Evolutionary conservation across 1,140 invertebrate genomes (phyloP).

Genomic region (Drosophila virilis): DNA sequence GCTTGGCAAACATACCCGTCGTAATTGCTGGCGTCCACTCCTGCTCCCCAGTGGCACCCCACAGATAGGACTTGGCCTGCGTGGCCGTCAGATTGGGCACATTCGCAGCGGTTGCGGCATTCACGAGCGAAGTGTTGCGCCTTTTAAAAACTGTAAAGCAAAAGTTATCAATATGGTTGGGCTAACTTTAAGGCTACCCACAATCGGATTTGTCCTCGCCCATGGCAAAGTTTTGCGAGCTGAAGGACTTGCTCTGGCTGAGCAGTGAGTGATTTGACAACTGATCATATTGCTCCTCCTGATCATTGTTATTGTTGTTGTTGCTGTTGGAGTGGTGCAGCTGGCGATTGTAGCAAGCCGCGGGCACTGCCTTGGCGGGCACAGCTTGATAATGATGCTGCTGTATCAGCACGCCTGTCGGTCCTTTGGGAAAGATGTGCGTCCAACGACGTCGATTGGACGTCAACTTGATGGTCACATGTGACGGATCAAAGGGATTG

Average conservation of each 20-base stretch:
- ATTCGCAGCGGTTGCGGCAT: slow-evolving; percentile 52
- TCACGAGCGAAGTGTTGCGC: slow-evolving; percentile 70
- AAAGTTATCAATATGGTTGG: background rate
- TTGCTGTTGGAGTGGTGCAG: slow-evolving; percentile 33
- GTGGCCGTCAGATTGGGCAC: slow-evolving; percentile 74
- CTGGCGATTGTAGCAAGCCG: slow-evolving; percentile 11
- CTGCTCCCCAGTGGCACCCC: slow-evolving; percentile 96
- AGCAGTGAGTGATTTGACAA: slow-evolving; percentile 62
- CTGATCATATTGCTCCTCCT: slow-evolving; percentile 65
- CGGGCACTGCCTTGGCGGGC: slow-evolving; percentile 84
- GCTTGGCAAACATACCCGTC: slow-evolving; percentile 88
- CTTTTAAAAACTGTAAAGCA: slow-evolving; percentile 59
- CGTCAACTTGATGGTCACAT: slow-evolving; percentile 98
- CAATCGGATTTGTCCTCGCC: slow-evolving; percentile 68
- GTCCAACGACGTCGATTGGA: slow-evolving; percentile 98
- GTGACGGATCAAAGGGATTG: slow-evolving; percentile 98
- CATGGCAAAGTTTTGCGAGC: slow-evolving; percentile 47
- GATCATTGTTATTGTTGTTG: slow-evolving; percentile 44
- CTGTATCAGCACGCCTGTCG: slow-evolving; percentile 94
- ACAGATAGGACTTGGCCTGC: slow-evolving; percentile 90
- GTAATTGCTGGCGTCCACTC: slow-evolving; percentile 97
- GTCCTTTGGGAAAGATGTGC: slow-evolving; percentile 98
- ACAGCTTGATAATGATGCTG: slow-evolving; percentile 96
- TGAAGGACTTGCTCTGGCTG: slow-evolving; percentile 54
- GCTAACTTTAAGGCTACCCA: slow-evolving; percentile 29